A percentile compares a stretch with the other conserved stretches of the same genome.
phyloP scores from a whole-genome alignment of 2,888 invertebrate species.

The Rhagophthalmus giganteus region DNA sequence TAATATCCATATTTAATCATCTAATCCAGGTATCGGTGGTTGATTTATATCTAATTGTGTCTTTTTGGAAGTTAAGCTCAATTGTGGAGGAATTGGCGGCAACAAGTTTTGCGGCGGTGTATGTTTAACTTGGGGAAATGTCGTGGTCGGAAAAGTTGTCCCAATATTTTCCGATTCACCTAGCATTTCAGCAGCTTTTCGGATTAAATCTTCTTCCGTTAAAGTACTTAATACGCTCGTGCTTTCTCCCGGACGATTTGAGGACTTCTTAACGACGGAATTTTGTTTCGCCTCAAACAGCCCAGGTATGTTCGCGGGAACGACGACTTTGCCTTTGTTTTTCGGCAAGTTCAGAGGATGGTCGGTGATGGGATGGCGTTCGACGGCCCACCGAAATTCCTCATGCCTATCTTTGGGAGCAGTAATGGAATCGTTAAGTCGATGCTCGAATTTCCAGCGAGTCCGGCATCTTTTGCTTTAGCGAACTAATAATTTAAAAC shows the following conservation, averaged over 20 bases:
- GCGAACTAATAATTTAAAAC: too few species aligned
- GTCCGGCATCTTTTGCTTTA: constrained; percentile 1
- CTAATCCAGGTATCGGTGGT: constrained; percentile 53
- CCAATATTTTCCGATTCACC: constrained; percentile 49
- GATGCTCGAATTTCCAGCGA: too few species aligned
- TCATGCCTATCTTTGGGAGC: constrained; percentile 49
- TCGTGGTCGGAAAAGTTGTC: too few species aligned
- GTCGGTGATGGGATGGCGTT: constrained; percentile 38
- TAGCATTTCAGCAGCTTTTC: constrained; percentile 62
- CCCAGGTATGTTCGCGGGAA: constrained; percentile 29
- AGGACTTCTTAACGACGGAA: not conserved
- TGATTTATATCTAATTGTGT: constrained; percentile 45
- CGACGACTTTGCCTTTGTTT: constrained; percentile 31
- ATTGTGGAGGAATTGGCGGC: constrained; percentile 33
- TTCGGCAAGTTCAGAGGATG: constrained; percentile 53
- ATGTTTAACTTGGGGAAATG: too few species aligned
- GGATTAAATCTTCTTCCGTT: constrained; percentile 61
- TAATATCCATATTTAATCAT: constrained; percentile 39
- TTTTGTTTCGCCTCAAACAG: constrained; percentile 1
- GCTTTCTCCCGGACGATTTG: constrained; percentile 3
- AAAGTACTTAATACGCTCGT: constrained; percentile 58
- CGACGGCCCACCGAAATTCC: constrained; percentile 30
- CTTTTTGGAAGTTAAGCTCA: constrained; percentile 37
- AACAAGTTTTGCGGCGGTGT: constrained; percentile 53
- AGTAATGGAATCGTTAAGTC: constrained; percentile 54